Evolutionary conservation across 2,797 vertebrate genomes (phyloP).

Genomic region (Uromys caudimaculatus): DNA sequence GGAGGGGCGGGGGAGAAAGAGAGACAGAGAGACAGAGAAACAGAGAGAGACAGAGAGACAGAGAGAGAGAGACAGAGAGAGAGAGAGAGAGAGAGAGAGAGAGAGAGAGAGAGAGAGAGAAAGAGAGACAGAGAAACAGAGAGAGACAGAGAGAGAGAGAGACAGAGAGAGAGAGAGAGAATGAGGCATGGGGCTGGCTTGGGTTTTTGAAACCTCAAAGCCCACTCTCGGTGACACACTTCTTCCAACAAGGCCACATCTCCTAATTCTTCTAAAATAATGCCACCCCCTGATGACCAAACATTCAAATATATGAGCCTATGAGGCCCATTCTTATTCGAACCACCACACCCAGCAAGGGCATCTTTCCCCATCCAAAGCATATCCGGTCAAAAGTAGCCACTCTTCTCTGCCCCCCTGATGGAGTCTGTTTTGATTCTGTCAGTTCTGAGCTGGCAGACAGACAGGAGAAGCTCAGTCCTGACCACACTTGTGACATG

Average conservation of each 20-base stretch:
- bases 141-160: too few species aligned
- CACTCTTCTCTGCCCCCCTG: neutral
- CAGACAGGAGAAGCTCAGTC: neutral
- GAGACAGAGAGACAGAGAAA: too few species aligned
- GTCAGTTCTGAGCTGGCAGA: neutral
- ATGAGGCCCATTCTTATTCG: neutral
- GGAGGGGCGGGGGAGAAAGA: too few species aligned
- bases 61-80: too few species aligned
- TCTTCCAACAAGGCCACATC: neutral
- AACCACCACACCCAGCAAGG: neutral
- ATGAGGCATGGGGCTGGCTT: neutral
- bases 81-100: too few species aligned
- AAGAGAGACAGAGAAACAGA: too few species aligned
- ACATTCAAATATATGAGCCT: neutral
- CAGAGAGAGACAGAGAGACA: too few species aligned
- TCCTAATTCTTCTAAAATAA: neutral
- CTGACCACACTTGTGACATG: neutral
- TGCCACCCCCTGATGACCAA: neutral
- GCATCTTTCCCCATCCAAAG: slow-evolving; percentile 48
- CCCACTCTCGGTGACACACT: neutral
- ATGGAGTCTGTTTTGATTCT: neutral
- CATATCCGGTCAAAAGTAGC: neutral
- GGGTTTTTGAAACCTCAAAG: neutral
- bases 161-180: too few species aligned
- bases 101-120: too few species aligned